Evolutionary conservation across 2,797 vertebrate genomes (phyloP).

Genomic region (Syngnathus acus): DNA sequence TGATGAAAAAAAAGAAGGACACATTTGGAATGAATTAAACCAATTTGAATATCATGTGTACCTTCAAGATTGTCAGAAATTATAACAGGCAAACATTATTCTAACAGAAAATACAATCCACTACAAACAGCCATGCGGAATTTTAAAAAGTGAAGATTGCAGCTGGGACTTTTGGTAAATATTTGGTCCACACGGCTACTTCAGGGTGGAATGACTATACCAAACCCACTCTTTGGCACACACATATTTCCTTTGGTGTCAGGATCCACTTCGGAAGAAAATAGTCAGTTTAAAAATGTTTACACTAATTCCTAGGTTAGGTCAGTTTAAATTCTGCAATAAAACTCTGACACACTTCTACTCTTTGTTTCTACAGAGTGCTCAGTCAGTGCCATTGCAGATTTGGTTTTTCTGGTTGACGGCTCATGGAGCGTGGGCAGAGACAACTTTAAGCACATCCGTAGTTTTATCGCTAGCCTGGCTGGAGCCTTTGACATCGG

Average conservation of each 20-base stretch:
- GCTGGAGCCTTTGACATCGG: slow-evolving; percentile 93
- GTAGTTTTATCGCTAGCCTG: slow-evolving; percentile 84
- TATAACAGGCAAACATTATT: background rate
- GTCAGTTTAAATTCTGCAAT: background rate
- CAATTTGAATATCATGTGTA: background rate
- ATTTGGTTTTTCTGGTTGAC: slow-evolving; percentile 93
- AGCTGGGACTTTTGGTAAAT: slow-evolving; percentile 40
- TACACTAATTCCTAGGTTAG: background rate
- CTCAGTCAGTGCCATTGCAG: slow-evolving; percentile 85
- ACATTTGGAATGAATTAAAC: background rate
- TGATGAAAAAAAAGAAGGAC: background rate
- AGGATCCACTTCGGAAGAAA: slow-evolving; percentile 28
- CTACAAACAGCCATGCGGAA: background rate
- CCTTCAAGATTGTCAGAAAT: background rate
- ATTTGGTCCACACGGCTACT: slow-evolving; percentile 54
- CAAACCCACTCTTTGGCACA: slow-evolving; percentile 49
- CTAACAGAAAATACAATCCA: background rate
- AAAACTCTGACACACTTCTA: background rate
- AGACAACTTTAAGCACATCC: slow-evolving; percentile 91
- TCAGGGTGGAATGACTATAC: slow-evolving; percentile 44
- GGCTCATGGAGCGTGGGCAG: slow-evolving; percentile 98
- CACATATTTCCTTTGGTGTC: slow-evolving; percentile 51
- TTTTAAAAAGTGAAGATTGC: slow-evolving; percentile 36
- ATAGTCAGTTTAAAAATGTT: background rate
- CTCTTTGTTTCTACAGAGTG: slow-evolving; percentile 72